These are phyloP conservation scores for Spicauda simplicius DNA, from an alignment of 2,888 invertebrate genomes.

Conservation along the genomic window DNA sequence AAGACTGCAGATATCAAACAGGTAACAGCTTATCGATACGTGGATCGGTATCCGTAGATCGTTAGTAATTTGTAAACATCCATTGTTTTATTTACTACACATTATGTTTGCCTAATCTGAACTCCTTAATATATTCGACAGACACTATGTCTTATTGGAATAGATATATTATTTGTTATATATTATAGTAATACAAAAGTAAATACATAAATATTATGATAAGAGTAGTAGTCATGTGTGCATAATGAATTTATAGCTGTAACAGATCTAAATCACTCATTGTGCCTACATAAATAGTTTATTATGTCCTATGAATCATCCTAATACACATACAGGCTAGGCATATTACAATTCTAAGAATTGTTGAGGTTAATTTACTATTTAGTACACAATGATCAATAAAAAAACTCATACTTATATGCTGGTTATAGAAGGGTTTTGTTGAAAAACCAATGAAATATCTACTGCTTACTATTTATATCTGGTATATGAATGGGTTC, in stretches of 20 bases:
- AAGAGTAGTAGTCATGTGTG: neutral
- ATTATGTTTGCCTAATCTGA: neutral
- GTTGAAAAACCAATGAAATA: neutral
- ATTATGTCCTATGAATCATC: conserved; percentile 21
- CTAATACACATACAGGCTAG: conserved; percentile 5
- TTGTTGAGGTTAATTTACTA: conserved; percentile 1
- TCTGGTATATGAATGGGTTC: too few relatives aligned
- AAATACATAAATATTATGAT: neutral
- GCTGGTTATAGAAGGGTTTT: neutral
- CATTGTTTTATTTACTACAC: conserved; percentile 2
- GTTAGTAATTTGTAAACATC: conserved; percentile 2
- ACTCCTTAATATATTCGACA: neutral
- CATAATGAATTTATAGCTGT: neutral
- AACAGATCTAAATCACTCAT: neutral
- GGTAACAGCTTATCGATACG: conserved; percentile 56
- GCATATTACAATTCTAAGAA: conserved; percentile 13
- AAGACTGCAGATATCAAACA: conserved; percentile 77
- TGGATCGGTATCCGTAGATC: conserved; percentile 15
- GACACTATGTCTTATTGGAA: neutral
- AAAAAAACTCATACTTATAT: neutral
- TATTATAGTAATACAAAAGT: neutral
- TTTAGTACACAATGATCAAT: neutral
- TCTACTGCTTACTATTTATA: neutral
- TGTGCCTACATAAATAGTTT: conserved; percentile 9
- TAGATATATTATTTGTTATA: neutral